Conservation (phyloP, 2,888 invertebrate genomes). For the Tipula helvola region DNA sequence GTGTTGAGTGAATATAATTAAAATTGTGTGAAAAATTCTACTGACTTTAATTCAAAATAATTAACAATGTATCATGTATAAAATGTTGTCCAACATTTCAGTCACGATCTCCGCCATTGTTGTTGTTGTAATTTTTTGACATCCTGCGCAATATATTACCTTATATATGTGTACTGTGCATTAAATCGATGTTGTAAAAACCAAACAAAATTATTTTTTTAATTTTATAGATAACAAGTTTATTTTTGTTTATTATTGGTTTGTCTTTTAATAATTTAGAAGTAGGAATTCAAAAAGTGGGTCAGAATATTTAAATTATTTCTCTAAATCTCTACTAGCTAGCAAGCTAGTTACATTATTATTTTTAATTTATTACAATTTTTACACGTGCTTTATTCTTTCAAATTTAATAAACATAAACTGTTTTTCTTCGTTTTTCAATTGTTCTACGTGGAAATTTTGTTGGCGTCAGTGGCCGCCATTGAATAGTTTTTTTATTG, state of each 20-base stretch:
- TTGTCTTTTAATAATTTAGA: background rate
- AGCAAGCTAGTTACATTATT: background rate
- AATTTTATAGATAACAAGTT: background rate
- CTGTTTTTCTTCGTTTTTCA: background rate
- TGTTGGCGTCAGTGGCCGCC: slow-evolving; percentile 11
- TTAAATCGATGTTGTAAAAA: background rate
- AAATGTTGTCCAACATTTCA: too few species aligned
- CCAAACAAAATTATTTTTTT: background rate
- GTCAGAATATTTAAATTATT: background rate
- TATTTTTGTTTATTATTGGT: background rate
- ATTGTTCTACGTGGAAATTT: slow-evolving; percentile 8
- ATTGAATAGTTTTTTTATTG: slow-evolving; percentile 11
- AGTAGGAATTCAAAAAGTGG: background rate
- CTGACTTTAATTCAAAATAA: too few species aligned
- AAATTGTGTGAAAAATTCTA: too few species aligned
- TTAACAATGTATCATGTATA: too few species aligned
- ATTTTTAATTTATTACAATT: background rate
- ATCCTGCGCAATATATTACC: too few species aligned
- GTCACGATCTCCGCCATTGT: too few species aligned
- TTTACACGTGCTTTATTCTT: background rate
- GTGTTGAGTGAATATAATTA: too few species aligned
- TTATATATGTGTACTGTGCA: too few species aligned
- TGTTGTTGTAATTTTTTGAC: too few species aligned
- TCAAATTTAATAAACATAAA: background rate
- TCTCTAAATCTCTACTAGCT: too few species aligned